Percentiles rank a stretch among this genome's conserved stretches.
phyloP scores from a whole-genome alignment of 2,113 vertebrate genomes.

The Collichthys lucidus region DNA sequence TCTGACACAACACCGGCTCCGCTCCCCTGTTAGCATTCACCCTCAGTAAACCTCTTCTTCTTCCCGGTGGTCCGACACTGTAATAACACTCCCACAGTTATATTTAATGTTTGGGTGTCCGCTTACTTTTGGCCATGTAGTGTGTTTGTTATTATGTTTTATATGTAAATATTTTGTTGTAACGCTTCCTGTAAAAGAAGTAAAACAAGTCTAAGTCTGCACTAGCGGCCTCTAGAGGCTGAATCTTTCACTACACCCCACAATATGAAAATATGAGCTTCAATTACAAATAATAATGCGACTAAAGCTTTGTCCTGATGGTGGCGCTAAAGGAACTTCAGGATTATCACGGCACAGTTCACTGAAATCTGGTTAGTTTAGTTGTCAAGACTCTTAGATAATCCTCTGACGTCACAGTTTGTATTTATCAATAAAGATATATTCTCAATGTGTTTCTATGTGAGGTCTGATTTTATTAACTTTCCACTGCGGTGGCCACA shows the following conservation, averaged over 20 bases:
- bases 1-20: not conserved
- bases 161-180: not conserved
- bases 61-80: too few species aligned
- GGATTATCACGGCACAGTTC: not conserved
- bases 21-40: too few species aligned
- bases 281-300: too few species aligned
- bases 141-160: not conserved
- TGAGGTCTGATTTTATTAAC: not conserved
- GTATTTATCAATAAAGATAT: slow-evolving; percentile 39
- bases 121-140: not conserved
- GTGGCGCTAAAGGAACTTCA: not conserved
- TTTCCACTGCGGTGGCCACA: not conserved
- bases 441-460: not conserved
- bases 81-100: too few species aligned
- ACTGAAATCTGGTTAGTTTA: too few species aligned
- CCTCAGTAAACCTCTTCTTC: too few species aligned
- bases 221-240: not conserved
- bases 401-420: fast-evolving
- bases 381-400: too few species aligned
- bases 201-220: not conserved
- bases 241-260: not conserved
- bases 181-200: not conserved
- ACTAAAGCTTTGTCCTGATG: not conserved
- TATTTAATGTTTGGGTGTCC: not conserved
- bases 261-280: not conserved